Evolutionary conservation across 2,113 vertebrate genomes (phyloP).

Genomic region (Cinclus cinclus): DNA sequence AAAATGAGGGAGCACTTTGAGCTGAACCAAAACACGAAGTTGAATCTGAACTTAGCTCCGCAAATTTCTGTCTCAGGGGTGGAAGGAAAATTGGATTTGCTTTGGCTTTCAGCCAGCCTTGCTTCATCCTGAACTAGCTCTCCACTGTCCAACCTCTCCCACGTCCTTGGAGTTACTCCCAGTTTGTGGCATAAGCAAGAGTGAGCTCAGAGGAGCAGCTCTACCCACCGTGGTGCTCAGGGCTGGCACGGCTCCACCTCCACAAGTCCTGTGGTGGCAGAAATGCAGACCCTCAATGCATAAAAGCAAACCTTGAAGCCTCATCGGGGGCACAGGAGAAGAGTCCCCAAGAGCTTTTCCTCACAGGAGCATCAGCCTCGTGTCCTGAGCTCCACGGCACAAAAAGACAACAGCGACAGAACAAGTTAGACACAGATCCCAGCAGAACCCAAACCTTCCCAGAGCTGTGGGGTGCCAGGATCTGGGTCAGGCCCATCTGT

Average conservation of each 20-base stretch:
- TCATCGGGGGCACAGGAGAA: not conserved
- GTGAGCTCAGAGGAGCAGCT: conserved; percentile 39
- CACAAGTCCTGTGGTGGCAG: not conserved
- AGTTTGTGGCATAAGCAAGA: not conserved
- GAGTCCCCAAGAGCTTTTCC: not conserved
- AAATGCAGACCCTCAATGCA: not conserved
- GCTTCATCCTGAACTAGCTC: not conserved
- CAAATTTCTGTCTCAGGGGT: not conserved
- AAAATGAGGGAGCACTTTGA: not conserved
- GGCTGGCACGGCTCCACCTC: not conserved
- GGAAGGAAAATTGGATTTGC: conserved; percentile 21
- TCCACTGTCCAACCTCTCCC: conserved; percentile 35
- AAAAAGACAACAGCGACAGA: not conserved
- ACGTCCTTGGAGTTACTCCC: conserved; percentile 52
- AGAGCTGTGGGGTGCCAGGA: not conserved
- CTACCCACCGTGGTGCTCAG: fast-evolving
- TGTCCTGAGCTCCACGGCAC: not conserved
- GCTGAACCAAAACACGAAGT: not conserved
- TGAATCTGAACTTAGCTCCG: not conserved
- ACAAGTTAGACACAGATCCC: not conserved
- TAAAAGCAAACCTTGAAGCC: not conserved
- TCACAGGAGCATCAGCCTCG: not conserved
- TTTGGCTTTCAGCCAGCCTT: conserved; percentile 14
- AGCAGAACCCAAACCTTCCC: not conserved
- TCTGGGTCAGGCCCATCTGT: not conserved